These are phyloP conservation scores for Calephelis perditalis DNA, from an alignment of 2,888 invertebrate species.

Conservation along the genomic window DNA sequence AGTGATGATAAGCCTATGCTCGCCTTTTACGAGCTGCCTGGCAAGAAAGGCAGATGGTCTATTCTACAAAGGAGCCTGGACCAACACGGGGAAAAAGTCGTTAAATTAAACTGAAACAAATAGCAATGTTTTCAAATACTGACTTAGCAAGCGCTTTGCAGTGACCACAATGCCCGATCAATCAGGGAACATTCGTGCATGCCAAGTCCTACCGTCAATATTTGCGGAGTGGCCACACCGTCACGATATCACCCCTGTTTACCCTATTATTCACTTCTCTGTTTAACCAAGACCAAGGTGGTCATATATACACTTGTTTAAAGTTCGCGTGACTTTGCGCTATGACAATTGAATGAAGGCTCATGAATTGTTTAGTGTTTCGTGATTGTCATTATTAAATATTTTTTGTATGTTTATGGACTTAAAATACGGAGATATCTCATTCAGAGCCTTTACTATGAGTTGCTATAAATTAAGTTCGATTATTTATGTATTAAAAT, in stretches of 20 bases:
- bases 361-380: conserved; percentile 39
- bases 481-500: no score
- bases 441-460: no score
- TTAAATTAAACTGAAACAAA: no score
- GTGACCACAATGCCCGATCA: conserved; percentile 56
- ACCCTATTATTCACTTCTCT: conserved; percentile 64
- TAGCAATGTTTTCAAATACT: conserved; percentile 8
- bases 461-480: no score
- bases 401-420: neutral
- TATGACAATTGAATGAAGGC: conserved; percentile 52
- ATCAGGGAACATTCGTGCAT: conserved; percentile 63
- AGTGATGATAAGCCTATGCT: no score
- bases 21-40: no score
- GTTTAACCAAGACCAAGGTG: conserved; percentile 48
- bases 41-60: no score
- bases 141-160: conserved; percentile 24
- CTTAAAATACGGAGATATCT: no score
- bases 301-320: conserved; percentile 37
- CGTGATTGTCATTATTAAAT: conserved; percentile 20
- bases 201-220: conserved; percentile 56
- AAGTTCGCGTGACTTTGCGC: conserved; percentile 60
- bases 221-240: conserved; percentile 52
- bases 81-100: no score
- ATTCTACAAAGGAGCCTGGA: no score
- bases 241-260: conserved; percentile 63